Conservation (phyloP, 2,888 invertebrate genomes). For the Drymonia ruficornis region DNA sequence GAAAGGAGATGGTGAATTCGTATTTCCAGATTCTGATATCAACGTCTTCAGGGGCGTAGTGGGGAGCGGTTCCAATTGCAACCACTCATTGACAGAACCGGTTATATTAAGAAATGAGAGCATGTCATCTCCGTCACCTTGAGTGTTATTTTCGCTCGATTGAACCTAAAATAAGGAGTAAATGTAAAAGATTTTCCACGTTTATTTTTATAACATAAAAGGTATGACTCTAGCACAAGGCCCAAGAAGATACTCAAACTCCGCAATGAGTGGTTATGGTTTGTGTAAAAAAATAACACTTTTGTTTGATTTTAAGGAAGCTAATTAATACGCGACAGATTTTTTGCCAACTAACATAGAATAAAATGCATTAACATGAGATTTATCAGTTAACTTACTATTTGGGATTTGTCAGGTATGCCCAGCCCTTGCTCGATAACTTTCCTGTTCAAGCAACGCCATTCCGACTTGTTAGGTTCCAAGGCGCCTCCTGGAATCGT, state of each 20-base stretch:
- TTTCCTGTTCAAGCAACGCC: conserved; percentile 87
- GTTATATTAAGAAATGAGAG: conserved; percentile 69
- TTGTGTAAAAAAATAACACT: too few species aligned
- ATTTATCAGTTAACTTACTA: conserved; percentile 37
- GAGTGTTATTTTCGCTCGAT: conserved; percentile 21
- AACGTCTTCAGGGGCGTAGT: conserved; percentile 43
- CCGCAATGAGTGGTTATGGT: too few species aligned
- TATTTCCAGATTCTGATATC: conserved; percentile 30
- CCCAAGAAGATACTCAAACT: too few species aligned
- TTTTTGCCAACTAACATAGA: too few species aligned
- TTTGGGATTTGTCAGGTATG: conserved; percentile 62
- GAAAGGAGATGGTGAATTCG: conserved; percentile 36
- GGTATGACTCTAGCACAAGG: too few species aligned
- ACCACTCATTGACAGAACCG: conserved; percentile 69
- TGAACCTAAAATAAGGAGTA: conserved; percentile 13
- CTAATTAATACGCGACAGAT: too few species aligned
- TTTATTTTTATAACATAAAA: too few species aligned
- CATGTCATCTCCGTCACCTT: conserved; percentile 44
- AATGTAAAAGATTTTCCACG: too few species aligned
- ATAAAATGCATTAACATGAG: too few species aligned
- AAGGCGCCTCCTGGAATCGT: conserved; percentile 86
- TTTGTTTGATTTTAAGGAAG: too few species aligned
- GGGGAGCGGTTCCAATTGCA: conserved; percentile 66
- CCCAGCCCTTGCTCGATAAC: conserved; percentile 88
- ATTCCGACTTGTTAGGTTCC: conserved; percentile 86